Evolutionary conservation across 2,797 vertebrate genomes (phyloP).

Genomic region (Meda fulgida): DNA sequence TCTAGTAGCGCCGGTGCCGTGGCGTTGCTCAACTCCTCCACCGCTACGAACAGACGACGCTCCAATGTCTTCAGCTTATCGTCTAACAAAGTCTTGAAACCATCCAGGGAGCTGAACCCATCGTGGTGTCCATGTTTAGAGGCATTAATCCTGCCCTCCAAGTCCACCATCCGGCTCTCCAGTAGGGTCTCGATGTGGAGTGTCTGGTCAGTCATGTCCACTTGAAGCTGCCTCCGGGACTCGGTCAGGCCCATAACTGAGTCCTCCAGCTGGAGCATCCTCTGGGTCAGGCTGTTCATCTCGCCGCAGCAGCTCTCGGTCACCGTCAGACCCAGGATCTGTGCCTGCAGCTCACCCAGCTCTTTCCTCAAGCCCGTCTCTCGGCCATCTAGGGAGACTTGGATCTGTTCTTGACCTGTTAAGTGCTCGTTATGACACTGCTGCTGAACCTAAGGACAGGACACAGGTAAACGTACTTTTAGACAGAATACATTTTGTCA

Average conservation of each 20-base stretch:
- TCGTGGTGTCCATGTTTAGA: conserved; percentile 74
- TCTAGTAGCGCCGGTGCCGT: conserved; percentile 80
- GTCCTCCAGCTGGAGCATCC: conserved; percentile 87
- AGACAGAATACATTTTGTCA: not conserved
- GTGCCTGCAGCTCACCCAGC: conserved; percentile 87
- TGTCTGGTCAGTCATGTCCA: conserved; percentile 77
- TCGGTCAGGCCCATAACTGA: conserved; percentile 86
- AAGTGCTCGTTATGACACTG: conserved; percentile 89
- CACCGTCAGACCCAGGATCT: conserved; percentile 89
- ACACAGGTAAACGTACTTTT: not conserved
- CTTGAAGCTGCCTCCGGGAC: conserved; percentile 83
- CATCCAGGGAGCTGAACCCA: conserved; percentile 73
- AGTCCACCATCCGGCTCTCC: conserved; percentile 83
- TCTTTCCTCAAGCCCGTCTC: conserved; percentile 90
- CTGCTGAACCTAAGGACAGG: conserved; percentile 72
- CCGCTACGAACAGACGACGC: conserved; percentile 84
- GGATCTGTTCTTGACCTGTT: conserved; percentile 87
- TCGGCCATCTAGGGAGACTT: conserved; percentile 88
- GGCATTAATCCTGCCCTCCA: conserved; percentile 84
- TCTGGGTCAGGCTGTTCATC: conserved; percentile 81
- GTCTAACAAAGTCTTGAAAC: conserved; percentile 85
- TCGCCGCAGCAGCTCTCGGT: conserved; percentile 91
- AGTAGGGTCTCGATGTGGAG: conserved; percentile 80
- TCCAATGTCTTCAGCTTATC: conserved; percentile 91
- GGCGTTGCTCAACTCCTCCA: conserved; percentile 85